These are phyloP conservation scores for Etheostoma perlongum DNA, from an alignment of 2,797 vertebrate genomes.

Conservation along the genomic window DNA sequence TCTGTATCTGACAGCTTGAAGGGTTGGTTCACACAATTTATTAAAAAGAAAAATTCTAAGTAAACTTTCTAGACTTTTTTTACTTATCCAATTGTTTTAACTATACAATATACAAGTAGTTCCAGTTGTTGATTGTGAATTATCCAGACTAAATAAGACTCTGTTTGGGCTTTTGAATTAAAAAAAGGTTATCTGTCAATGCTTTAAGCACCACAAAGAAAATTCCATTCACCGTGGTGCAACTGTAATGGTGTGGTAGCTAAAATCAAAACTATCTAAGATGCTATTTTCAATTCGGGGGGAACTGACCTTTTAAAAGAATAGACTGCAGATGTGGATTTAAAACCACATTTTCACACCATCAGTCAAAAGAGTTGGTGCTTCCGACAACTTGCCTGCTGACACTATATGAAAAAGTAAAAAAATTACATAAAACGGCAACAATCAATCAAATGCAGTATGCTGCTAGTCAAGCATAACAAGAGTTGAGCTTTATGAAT, in stretches of 20 bases:
- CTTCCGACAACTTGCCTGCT: conserved; percentile 16
- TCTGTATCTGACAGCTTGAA: neutral
- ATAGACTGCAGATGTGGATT: too few relatives aligned
- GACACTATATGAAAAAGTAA: conserved; percentile 18
- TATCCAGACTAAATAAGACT: neutral
- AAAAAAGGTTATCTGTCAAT: neutral
- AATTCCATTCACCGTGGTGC: neutral
- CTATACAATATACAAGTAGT: neutral
- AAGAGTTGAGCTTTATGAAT: conserved; percentile 69
- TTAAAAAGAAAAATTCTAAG: too few relatives aligned
- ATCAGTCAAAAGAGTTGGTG: conserved; percentile 1
- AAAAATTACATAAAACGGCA: conserved; percentile 15
- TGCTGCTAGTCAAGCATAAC: conserved; percentile 51
- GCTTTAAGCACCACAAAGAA: neutral
- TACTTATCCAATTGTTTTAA: neutral
- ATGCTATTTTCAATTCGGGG: neutral
- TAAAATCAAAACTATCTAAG: neutral
- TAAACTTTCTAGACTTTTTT: neutral
- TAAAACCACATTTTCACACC: conserved; percentile 1
- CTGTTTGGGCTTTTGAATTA: neutral
- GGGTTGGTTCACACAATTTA: neutral
- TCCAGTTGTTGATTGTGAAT: conserved; percentile 1
- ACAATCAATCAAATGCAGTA: conserved; percentile 49
- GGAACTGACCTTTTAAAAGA: conserved; percentile 8
- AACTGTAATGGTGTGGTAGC: too few relatives aligned